These are phyloP conservation scores for Dicyrtoma fusca DNA, from an alignment of 2,888 invertebrate species.

Conservation along the genomic window DNA sequence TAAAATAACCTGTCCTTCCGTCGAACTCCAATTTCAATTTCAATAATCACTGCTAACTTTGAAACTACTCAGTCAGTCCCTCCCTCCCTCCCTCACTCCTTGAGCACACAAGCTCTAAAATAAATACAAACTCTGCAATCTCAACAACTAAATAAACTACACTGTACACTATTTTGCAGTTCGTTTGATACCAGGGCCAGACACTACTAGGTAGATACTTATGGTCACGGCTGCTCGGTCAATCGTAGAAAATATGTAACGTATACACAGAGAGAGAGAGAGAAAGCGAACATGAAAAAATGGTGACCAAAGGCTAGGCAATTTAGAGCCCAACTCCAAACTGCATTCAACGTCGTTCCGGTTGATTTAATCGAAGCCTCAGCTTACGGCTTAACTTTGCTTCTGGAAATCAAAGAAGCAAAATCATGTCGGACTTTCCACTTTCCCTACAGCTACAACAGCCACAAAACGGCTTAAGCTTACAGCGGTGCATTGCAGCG, in stretches of 20 bases:
- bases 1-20: too few relatives aligned
- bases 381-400: background rate
- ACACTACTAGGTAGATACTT: too few relatives aligned
- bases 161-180: too few relatives aligned
- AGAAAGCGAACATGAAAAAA: conserved; percentile 5
- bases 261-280: background rate
- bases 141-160: too few relatives aligned
- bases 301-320: background rate
- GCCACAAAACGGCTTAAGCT: background rate
- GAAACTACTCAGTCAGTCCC: background rate
- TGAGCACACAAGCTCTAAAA: background rate
- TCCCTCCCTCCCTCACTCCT: background rate
- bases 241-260: background rate
- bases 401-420: background rate
- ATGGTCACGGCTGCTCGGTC: too few relatives aligned
- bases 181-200: too few relatives aligned
- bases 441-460: too few relatives aligned
- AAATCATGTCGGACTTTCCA: background rate
- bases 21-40: too few relatives aligned
- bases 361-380: conserved; percentile 11
- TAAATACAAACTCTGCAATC: background rate
- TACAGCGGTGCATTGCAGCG: background rate
- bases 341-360: background rate
- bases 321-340: background rate
- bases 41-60: too few relatives aligned